phyloP scores from a whole-genome alignment of 2,888 invertebrate species.

The Caenorhabditis parvicauda region DNA sequence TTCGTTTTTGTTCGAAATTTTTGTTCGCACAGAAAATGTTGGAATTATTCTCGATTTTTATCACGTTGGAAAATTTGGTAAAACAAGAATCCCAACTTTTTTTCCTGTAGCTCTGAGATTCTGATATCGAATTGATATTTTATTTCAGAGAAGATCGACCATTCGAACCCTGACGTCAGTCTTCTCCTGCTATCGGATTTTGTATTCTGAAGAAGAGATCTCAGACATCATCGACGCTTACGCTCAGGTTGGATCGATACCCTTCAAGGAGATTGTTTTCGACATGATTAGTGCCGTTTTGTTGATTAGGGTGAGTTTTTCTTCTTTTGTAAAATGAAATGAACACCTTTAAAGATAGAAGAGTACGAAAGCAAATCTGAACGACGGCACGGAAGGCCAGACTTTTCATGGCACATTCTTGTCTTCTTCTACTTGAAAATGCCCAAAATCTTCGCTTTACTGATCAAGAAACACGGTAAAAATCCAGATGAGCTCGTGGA shows the following conservation, averaged over 20 bases:
- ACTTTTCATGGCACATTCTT: conserved; percentile 20
- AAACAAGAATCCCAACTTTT: no score
- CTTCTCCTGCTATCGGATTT: conserved; percentile 12
- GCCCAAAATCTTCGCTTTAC: conserved; percentile 6
- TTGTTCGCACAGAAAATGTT: no score
- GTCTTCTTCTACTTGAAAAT: conserved; percentile 18
- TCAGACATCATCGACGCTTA: conserved; percentile 8
- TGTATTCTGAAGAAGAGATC: conserved; percentile 6
- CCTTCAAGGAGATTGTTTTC: conserved; percentile 7
- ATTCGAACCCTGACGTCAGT: conserved; percentile 11
- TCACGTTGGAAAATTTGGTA: no score
- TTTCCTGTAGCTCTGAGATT: no score
- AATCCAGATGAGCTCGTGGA: not conserved
- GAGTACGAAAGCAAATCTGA: conserved; percentile 10
- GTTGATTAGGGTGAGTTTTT: conserved; percentile 1
- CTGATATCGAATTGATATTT: no score
- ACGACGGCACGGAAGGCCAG: conserved; percentile 9
- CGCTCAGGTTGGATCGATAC: conserved; percentile 7
- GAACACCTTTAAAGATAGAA: conserved; percentile 2
- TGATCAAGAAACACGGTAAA: conserved; percentile 3
- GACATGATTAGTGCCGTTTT: conserved; percentile 13
- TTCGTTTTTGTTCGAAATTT: no score
- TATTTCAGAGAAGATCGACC: no score
- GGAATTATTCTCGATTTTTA: no score
- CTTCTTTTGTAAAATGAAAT: not conserved